phyloP scores from a whole-genome alignment of 2,113 vertebrate species.

The Pedionomus torquatus region DNA sequence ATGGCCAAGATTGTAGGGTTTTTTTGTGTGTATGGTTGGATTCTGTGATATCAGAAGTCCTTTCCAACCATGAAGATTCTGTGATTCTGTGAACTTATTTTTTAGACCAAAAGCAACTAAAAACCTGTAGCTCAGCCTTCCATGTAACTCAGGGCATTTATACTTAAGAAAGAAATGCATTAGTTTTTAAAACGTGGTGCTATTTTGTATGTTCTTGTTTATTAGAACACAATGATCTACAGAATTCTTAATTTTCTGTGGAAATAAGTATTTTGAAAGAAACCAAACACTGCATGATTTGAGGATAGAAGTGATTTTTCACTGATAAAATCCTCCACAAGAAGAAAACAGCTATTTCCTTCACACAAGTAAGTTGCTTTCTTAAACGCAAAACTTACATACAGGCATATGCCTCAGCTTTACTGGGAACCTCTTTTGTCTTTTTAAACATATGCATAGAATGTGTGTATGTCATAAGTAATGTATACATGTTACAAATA shows the following conservation, averaged over 20 bases:
- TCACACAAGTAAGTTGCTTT: neutral
- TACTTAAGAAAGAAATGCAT: neutral
- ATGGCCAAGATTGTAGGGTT: no score
- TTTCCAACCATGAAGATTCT: no score
- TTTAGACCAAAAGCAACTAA: neutral
- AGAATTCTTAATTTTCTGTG: neutral
- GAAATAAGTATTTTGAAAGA: neutral
- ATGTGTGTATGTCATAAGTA: neutral
- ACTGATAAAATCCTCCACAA: neutral
- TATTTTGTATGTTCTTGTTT: neutral
- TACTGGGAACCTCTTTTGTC: neutral
- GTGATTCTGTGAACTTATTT: neutral
- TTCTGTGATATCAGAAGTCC: no score
- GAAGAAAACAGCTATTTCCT: neutral
- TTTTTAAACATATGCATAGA: neutral
- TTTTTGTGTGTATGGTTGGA: no score
- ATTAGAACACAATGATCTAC: neutral
- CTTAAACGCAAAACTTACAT: neutral
- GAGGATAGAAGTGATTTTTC: neutral
- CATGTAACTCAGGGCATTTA: neutral
- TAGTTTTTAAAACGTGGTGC: neutral
- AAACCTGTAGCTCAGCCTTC: neutral
- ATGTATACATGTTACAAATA: neutral
- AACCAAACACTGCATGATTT: neutral
- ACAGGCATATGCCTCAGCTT: neutral